Evolutionary conservation across 2,113 vertebrate species (phyloP).

Genomic region (Turdus rufiventris): DNA sequence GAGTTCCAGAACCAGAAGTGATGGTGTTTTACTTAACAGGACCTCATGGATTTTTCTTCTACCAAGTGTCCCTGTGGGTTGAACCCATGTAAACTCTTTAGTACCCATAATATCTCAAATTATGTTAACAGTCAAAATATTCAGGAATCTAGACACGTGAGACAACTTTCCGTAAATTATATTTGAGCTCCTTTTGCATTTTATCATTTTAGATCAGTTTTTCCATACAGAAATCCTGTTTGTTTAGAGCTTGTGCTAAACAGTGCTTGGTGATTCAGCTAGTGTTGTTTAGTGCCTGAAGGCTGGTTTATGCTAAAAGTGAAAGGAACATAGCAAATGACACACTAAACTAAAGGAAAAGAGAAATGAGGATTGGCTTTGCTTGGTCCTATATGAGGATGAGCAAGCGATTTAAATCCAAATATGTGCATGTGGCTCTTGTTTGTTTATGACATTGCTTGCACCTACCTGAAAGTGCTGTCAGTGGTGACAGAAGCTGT

Average conservation of each 20-base stretch:
- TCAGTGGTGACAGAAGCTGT: neutral
- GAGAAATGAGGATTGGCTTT: neutral
- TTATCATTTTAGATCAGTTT: neutral
- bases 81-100: neutral
- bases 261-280: neutral
- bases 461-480: neutral
- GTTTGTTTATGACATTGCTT: neutral
- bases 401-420: neutral
- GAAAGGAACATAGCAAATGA: neutral
- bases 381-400: neutral
- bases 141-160: neutral
- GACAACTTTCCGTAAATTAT: neutral
- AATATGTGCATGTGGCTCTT: neutral
- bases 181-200: neutral
- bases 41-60: neutral
- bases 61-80: neutral
- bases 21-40: neutral
- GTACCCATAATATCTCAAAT: neutral
- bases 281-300: neutral
- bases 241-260: neutral
- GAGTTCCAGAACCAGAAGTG: neutral
- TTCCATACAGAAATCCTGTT: neutral
- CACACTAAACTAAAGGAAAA: neutral
- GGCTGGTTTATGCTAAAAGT: neutral
- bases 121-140: neutral